Base-by-base conservation (phyloP, 2,888 invertebrate species). In the Cryptus viduatorius region DNA sequence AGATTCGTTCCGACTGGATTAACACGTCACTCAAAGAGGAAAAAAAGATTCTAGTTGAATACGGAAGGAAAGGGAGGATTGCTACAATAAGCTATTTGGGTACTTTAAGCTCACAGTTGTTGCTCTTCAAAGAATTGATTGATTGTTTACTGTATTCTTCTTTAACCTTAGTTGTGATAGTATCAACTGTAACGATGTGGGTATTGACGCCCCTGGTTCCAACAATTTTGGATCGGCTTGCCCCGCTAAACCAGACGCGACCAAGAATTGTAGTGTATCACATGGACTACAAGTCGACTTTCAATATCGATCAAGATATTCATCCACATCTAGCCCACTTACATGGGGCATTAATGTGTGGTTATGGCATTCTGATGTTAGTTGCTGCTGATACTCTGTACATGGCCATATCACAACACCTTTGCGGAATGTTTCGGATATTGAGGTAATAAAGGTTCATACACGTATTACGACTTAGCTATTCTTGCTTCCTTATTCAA, bases 381-480 rank as follows among this genome's bases (percentile, higher is more conserved):
- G 56, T 24, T 1, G 72, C 50, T 12, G 56, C 16, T 16, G 72
- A 72, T 29, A 24, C 59, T 8, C 4, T 72, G 19, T 72, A 59
- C 24, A 31, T 73, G 59, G 16, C 29, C 3, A 4, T 19, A 5
- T 7, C 46, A 3, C 14, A 59, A 14, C 73, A 73, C 3, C 4
- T n/a, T 10, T 73, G 73, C 44, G 56, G 50, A 3, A 59, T 59
- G 61, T 37, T 73, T 53, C 16, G 37, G 16, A 16, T 59, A 59
- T n/a, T 73, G 44, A 61, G 73, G 73, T 73, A 37, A 68, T 19
- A 56, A 14, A 19, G 4, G 56, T 24, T 4, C 12, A 56, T 56
- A 8, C 16, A 4, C 8, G 10, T 1, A 4, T 19, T 19, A 19
- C 4, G 8, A 19, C 16, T 5, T 56, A 16, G 16, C n/a, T n/a